Evolutionary conservation across 2,113 vertebrate genomes (phyloP).

Genomic region (Caranx melampygus): DNA sequence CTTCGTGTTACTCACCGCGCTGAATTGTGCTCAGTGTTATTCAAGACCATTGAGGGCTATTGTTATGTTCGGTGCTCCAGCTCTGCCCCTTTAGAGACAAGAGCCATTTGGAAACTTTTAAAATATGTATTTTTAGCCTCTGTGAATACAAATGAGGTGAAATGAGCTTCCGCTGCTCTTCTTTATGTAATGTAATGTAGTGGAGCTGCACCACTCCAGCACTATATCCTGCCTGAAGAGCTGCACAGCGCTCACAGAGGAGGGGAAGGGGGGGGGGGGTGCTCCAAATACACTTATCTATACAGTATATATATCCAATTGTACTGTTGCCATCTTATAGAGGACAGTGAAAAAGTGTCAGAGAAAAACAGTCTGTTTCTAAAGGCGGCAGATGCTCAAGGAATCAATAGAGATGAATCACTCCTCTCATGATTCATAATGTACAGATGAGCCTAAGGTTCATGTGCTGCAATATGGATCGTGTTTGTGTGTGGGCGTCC

Average conservation of each 20-base stretch:
- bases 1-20: conserved; percentile 18
- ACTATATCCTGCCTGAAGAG: conserved; percentile 55
- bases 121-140: conserved; percentile 74
- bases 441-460: conserved; percentile 32
- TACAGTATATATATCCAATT: conserved; percentile 21
- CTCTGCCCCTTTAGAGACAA: conserved; percentile 59
- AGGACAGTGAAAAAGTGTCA: not conserved
- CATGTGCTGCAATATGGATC: conserved; percentile 7
- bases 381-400: conserved; percentile 44
- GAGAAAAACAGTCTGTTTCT: not conserved
- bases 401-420: conserved; percentile 54
- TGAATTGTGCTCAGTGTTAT: conserved; percentile 25
- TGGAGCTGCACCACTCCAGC: conserved; percentile 51
- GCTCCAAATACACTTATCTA: conserved; percentile 45
- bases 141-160: conserved; percentile 69
- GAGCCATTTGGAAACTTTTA: conserved; percentile 70
- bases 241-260: conserved; percentile 27
- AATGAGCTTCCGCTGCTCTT: conserved; percentile 56
- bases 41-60: conserved; percentile 20
- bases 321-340: conserved; percentile 26
- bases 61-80: conserved; percentile 34
- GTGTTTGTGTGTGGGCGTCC: conserved; percentile 48
- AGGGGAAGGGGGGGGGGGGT: not conserved
- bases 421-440: conserved; percentile 54
- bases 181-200: conserved; percentile 74